Base-by-base conservation (phyloP, 2,888 invertebrate genomes). In the Cryptocephalus primarius region DNA sequence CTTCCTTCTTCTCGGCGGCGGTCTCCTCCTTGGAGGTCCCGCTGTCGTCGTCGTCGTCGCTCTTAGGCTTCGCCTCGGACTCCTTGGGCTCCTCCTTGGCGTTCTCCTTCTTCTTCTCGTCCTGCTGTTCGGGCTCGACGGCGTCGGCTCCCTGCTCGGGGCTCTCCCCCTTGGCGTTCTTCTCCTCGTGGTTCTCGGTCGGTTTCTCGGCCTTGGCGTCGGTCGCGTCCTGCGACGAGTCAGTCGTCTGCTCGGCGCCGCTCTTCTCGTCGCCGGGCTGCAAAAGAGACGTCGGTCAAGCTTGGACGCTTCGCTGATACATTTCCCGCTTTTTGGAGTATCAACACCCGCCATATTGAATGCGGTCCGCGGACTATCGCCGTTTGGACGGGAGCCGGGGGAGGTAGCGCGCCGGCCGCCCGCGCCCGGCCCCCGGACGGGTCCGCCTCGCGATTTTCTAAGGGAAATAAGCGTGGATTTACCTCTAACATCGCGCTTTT, bases 251-350 rank as follows among this genome's bases (percentile, higher is more conserved):
- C 48, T 65, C 63, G 45, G 55, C 55, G 39, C 51, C 58, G 50
- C 54, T 59, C 45, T 61, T 62, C 40, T 62, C 62, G 39, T 60
- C 61, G 47, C 22, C 22, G 22, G 22, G 22, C 22, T 22, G 22
- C 22, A 22, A 22, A 22, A 22, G 22, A 22, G 22, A 22, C 22
- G 22, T 22, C 22, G 22, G 22, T 22, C 9, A 42, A 10, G 9
- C 8, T 13, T 31, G 39, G 32, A 36, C 38, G 36, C 42, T n/a
- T 38, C 36, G 46, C 42, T 38, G 13, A 39, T 55, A 52, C 50
- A 55, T 67, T 70, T 70, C 70, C 69, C 70, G 70, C 69, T 69
- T 68, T 68, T 69, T 66, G 62, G 58, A 57, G 60, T 58, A 67
- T 64, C 67, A 68, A 68, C 67, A 62, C 63, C 22, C 66, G 70